phyloP scores from a whole-genome alignment of 2,797 vertebrate species.

The Taenioides sp. region DNA sequence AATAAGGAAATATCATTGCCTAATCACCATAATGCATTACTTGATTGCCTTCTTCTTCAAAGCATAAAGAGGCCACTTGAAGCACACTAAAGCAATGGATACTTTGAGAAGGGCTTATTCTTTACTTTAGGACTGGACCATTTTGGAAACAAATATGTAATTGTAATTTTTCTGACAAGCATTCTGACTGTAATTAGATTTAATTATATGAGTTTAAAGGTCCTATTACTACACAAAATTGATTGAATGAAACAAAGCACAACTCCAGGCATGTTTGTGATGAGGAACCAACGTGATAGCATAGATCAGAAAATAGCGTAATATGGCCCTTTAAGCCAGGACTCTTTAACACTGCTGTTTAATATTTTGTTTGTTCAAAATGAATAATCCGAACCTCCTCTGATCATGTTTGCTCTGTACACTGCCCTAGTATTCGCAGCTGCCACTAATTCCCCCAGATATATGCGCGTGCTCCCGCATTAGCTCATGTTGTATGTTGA shows the following conservation, averaged over 20 bases:
- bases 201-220: no score
- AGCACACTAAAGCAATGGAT: no score
- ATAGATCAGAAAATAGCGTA: no score
- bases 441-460: slow-evolving; percentile 24
- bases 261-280: no score
- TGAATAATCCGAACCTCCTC: neutral
- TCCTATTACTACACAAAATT: no score
- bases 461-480: slow-evolving; percentile 5
- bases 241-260: no score
- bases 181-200: no score
- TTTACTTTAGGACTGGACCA: no score
- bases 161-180: no score
- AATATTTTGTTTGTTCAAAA: neutral
- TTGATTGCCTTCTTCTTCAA: neutral
- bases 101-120: neutral
- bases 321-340: neutral
- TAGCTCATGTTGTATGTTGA: slow-evolving; percentile 30
- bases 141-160: no score
- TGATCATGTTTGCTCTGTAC: slow-evolving; percentile 4
- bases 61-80: neutral
- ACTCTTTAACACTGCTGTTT: neutral
- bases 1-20: neutral
- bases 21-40: slow-evolving; percentile 6
- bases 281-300: no score
- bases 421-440: slow-evolving; percentile 15